Evolutionary conservation across 2,888 invertebrate species (phyloP).

Genomic region (Idaea straminata): DNA sequence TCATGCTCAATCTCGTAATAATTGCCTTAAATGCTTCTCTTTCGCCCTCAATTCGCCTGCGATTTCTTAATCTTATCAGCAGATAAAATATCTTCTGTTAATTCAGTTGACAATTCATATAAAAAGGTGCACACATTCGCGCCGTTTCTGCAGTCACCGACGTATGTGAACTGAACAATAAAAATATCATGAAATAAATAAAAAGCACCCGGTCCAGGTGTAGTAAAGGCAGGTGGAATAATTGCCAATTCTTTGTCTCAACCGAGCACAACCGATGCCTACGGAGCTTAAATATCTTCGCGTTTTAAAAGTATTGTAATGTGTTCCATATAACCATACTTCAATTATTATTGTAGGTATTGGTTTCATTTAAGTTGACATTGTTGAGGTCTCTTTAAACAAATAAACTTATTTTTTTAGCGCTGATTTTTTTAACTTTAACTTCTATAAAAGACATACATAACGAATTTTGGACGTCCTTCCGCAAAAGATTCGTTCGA

Average conservation of each 20-base stretch:
- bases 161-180: conserved; percentile 73
- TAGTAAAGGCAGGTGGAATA: conserved; percentile 76
- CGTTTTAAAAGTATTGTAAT: conserved; percentile 11
- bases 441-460: too few relatives aligned
- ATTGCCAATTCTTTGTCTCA: conserved; percentile 80
- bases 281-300: conserved; percentile 59
- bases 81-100: conserved; percentile 34
- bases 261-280: conserved; percentile 58
- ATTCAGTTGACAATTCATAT: conserved; percentile 40
- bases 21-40: conserved; percentile 12
- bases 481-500: not conserved
- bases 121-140: conserved; percentile 47
- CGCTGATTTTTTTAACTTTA: too few relatives aligned
- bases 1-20: conserved; percentile 11
- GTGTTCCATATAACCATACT: not conserved
- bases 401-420: too few relatives aligned
- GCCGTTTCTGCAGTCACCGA: conserved; percentile 53
- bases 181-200: conserved; percentile 79
- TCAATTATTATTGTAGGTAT: not conserved
- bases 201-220: conserved; percentile 77
- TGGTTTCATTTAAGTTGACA: not conserved
- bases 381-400: too few relatives aligned
- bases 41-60: conserved; percentile 23
- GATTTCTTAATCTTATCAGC: conserved; percentile 31
- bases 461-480: too few relatives aligned